phyloP scores from a whole-genome alignment of 2,797 vertebrate genomes.

The Sebastolobus altivelis region DNA sequence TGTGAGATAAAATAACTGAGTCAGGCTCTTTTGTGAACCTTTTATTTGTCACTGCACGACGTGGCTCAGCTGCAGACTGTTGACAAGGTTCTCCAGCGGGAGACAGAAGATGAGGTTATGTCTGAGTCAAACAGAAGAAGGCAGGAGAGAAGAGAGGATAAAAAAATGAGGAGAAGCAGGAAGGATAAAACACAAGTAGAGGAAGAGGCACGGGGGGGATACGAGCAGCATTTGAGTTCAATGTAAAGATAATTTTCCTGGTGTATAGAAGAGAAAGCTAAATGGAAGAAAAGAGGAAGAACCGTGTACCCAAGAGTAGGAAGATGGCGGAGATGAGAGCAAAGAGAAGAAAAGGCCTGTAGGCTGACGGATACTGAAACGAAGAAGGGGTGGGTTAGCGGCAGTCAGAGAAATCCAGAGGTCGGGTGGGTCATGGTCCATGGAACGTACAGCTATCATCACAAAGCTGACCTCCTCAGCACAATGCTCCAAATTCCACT shows the following conservation, averaged over 20 bases:
- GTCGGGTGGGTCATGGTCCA: slow-evolving; percentile 36
- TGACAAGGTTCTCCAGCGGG: slow-evolving; percentile 7
- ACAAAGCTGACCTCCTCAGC: slow-evolving; percentile 57
- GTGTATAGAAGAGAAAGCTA: not conserved
- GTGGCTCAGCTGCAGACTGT: slow-evolving; percentile 37
- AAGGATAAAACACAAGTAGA: slow-evolving; percentile 13
- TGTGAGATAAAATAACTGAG: not conserved
- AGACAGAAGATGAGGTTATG: slow-evolving; percentile 23
- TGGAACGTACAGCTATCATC: slow-evolving; percentile 50
- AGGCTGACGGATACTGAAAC: slow-evolving; percentile 25
- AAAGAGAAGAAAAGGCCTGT: not conserved
- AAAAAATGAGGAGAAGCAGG: not conserved
- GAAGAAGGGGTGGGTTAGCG: slow-evolving; percentile 4
- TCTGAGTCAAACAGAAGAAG: slow-evolving; percentile 41
- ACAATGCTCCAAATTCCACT: slow-evolving; percentile 74
- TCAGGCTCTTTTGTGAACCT: slow-evolving; percentile 10
- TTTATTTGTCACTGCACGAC: slow-evolving; percentile 11
- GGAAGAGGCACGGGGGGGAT: not conserved
- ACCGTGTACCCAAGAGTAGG: not conserved
- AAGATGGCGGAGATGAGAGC: not conserved
- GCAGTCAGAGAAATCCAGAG: slow-evolving; percentile 24
- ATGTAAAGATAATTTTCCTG: slow-evolving; percentile 3
- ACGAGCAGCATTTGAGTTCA: not conserved
- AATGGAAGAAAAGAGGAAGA: not conserved
- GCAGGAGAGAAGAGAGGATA: slow-evolving; percentile 12